Percentiles rank a stretch among this genome's conserved stretches.
Evolutionary conservation across 1,140 invertebrate species (phyloP).

Genomic region (Bombus ignitus): DNA sequence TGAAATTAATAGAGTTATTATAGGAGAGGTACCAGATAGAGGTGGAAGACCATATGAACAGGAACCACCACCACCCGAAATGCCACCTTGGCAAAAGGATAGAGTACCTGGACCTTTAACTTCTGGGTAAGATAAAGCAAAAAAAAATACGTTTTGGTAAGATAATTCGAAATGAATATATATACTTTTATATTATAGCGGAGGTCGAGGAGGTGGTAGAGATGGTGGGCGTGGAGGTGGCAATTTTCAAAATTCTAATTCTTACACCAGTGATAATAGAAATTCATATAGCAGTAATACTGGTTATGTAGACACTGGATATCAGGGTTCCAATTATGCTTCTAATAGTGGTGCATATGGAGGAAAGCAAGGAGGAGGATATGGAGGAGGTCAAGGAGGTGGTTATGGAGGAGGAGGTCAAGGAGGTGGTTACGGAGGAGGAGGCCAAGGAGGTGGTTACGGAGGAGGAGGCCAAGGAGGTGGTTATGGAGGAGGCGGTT

Average conservation of each 20-base stretch:
- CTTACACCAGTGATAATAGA: constrained; percentile 16
- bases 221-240: constrained; percentile 52
- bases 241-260: constrained; percentile 39
- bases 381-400: constrained; percentile 31
- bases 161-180: constrained; percentile 1
- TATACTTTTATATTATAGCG: constrained; percentile 55
- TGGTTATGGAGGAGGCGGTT: not conserved
- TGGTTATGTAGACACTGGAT: constrained; percentile 37
- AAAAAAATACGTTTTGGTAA: constrained; percentile 1
- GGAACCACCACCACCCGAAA: constrained; percentile 96
- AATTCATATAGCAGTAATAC: constrained; percentile 30
- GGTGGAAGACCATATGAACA: constrained; percentile 95
- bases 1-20: constrained; percentile 93
- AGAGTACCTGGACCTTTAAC: constrained; percentile 68
- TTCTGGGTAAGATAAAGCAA: constrained; percentile 56
- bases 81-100: constrained; percentile 95
- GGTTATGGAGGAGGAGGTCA: constrained; percentile 22
- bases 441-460: constrained; percentile 11
- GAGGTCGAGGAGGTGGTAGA: constrained; percentile 64
- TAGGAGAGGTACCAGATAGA: constrained; percentile 92
- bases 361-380: constrained; percentile 21
- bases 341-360: constrained; percentile 32
- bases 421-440: constrained; percentile 37
- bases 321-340: constrained; percentile 28
- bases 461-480: constrained; percentile 33